Percentiles rank a stretch among this genome's conserved stretches.
Evolutionary conservation across 2,888 invertebrate species (phyloP).

Genomic region (Flexamia atlantica): DNA sequence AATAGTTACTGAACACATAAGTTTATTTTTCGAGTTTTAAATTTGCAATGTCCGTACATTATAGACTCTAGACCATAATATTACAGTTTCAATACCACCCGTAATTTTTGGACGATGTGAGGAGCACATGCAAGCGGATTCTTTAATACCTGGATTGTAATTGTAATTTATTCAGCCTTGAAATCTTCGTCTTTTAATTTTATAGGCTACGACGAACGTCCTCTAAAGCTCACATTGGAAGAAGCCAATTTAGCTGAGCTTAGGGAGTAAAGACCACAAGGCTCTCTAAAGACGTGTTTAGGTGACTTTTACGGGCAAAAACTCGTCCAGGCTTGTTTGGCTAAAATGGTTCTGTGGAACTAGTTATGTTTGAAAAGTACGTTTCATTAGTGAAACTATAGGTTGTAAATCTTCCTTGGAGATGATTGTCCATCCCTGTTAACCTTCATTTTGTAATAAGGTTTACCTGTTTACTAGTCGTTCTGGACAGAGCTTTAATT

Average conservation of each 20-base stretch:
- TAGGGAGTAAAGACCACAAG: slow-evolving; percentile 1
- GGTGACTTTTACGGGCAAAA: slow-evolving; percentile 20
- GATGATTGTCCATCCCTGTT: neutral
- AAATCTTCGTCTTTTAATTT: neutral
- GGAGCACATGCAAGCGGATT: too few species aligned
- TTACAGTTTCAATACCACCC: too few species aligned
- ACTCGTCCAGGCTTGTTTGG: slow-evolving; percentile 8
- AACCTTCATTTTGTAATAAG: too few species aligned
- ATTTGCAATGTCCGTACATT: too few species aligned
- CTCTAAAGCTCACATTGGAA: neutral
- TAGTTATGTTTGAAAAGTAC: neutral
- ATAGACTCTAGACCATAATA: too few species aligned
- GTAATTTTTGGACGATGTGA: too few species aligned
- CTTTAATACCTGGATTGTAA: too few species aligned
- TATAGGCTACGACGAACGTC: neutral
- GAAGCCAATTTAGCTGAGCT: neutral
- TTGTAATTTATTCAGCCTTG: neutral
- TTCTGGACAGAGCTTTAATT: too few species aligned
- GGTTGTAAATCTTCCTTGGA: neutral
- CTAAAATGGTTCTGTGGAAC: neutral
- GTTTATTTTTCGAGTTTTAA: too few species aligned
- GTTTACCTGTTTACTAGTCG: too few species aligned
- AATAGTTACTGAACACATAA: too few species aligned
- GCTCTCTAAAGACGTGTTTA: neutral
- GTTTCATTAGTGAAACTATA: slow-evolving; percentile 40